Conservation (phyloP, 1,140 invertebrate genomes). For the Rhopalosiphum maidis region DNA sequence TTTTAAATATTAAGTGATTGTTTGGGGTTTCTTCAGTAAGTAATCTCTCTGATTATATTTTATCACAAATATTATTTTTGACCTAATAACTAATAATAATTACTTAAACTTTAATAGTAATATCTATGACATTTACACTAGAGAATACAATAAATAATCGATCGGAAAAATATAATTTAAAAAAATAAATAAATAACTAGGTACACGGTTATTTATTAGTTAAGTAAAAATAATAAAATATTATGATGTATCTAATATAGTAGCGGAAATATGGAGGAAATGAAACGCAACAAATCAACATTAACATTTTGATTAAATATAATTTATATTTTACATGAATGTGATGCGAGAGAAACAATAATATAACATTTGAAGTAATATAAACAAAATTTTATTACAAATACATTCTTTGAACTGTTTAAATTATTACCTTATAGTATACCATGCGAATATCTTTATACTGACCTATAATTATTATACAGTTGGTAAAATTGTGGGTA, state of each 20-base stretch:
- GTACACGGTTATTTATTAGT: not conserved
- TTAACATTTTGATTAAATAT: no score
- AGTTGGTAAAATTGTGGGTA: no score
- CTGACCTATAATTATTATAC: no score
- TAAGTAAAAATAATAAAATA: not conserved
- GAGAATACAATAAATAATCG: not conserved
- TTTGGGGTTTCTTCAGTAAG: not conserved
- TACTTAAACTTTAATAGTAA: no score
- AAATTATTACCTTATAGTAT: no score
- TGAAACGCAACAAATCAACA: not conserved
- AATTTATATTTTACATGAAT: no score
- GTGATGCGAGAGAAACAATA: no score
- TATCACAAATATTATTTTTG: not conserved
- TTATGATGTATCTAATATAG: not conserved
- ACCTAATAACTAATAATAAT: no score
- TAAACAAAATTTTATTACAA: no score
- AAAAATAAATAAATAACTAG: not conserved
- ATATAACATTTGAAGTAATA: no score
- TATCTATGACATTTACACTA: not conserved
- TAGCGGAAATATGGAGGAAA: not conserved
- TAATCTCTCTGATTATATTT: not conserved
- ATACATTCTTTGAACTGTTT: no score
- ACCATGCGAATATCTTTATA: no score
- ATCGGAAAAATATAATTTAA: not conserved
- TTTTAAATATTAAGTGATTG: not conserved